Evolutionary conservation across 2,888 invertebrate species (phyloP), one percentile per base, ranked within the genome.

Genomic region (Hydrotaea diabolus): DNA sequence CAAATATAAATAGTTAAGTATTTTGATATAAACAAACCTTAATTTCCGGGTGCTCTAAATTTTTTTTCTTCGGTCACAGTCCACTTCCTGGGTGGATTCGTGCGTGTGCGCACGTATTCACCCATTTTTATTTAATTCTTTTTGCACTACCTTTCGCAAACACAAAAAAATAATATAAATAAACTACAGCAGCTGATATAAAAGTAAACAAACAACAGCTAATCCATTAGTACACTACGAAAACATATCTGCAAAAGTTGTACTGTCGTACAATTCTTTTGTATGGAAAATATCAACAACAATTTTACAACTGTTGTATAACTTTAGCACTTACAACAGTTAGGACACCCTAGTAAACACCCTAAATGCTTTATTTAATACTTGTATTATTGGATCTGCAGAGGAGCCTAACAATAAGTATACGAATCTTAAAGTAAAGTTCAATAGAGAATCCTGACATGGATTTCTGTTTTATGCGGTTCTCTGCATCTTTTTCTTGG

Each of bases 201-300:
- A 57, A n/a, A 17, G 23, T 26, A 59, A 49, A n/a, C n/a, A 49
- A 49, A 15, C 49, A n/a, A 59, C 59, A 59, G 59, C 59, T 59
- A 15, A 59, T 15, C 59, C 0, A 2, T 59, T 59, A 59, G 59
- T 26, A 59, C 59, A 26, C 59, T 23, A 3, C 15, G 4, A 59
- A 59, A 59, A 55, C 55, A 55, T 55, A 55, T 19, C 55, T 55
- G 55, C 31, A 31, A 31, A 31, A 17, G 53, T 53, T 53, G 17
- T 19, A 53, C 53, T 53, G 2, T 53, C 17, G 53, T 53, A 53
- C 53, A 53, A 53, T 19, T 17, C 53, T 17, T 17, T 53, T 53
- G 53, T 53, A 8, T 17, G 53, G n/a, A 53, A 53, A 53, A 53
- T 17, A 53, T 19, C 19, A 53, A n/a, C 19, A 53, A n/a, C 7